These are phyloP conservation scores for Xylocopa sonorina DNA, from an alignment of 1,140 invertebrate genomes.

Conservation along the genomic window DNA sequence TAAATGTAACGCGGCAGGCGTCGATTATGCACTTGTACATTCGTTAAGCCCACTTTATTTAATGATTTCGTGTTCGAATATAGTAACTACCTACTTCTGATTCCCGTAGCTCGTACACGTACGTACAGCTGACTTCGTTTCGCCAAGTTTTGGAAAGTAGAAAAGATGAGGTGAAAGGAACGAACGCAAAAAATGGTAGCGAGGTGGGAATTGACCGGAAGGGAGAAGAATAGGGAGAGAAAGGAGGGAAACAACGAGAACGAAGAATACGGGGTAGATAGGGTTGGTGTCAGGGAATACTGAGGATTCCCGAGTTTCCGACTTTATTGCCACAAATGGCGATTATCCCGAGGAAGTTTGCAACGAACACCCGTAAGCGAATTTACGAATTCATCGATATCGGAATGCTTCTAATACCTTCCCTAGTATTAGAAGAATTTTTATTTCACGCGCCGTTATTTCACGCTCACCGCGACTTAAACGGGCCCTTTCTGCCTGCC, in stretches of 20 bases:
- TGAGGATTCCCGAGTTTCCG: slow-evolving; percentile 47
- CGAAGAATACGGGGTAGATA: slow-evolving; percentile 7
- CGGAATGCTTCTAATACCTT: no score
- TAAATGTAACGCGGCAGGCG: slow-evolving; percentile 14
- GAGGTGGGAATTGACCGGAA: background rate
- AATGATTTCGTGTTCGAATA: slow-evolving; percentile 49
- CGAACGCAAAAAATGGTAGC: background rate
- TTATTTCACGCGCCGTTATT: no score
- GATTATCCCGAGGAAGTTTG: slow-evolving; percentile 68
- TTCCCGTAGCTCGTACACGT: slow-evolving; percentile 31
- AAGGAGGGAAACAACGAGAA: slow-evolving; percentile 13
- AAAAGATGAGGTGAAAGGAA: background rate
- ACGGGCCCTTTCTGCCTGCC: no score
- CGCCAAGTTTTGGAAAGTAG: no score
- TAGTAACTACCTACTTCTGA: slow-evolving; percentile 28
- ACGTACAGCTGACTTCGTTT: no score
- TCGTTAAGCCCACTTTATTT: slow-evolving; percentile 53
- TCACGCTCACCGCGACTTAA: no score
- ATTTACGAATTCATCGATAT: no score
- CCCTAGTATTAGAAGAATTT: no score
- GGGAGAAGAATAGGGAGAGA: slow-evolving; percentile 15
- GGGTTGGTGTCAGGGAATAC: no score
- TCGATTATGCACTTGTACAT: slow-evolving; percentile 47
- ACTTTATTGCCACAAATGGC: slow-evolving; percentile 66
- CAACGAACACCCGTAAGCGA: no score